Percentiles rank a stretch among this genome's conserved stretches.
Conservation (phyloP, 2,797 vertebrate genomes). For the Sebastiscus tertius region DNA sequence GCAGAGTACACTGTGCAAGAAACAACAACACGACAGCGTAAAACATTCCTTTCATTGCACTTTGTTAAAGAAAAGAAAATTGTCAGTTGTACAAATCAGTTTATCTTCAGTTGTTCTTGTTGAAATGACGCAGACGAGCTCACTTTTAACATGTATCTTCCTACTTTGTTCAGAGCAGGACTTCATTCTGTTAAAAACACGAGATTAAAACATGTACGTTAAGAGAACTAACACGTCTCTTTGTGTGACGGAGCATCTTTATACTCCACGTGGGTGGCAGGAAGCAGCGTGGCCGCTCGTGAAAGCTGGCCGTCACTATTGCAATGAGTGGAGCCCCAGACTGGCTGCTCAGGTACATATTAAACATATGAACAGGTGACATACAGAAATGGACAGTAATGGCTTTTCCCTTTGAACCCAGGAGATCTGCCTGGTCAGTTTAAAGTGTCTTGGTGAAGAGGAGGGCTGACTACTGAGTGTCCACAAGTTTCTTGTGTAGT, state of each 20-base stretch:
- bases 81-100: constrained; percentile 48
- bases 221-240: constrained; percentile 7
- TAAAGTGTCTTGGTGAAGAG: constrained; percentile 54
- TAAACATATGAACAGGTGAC: constrained; percentile 20
- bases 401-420: constrained; percentile 73
- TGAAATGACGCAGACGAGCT: constrained; percentile 34
- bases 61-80: constrained; percentile 25
- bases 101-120: constrained; percentile 9
- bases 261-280: constrained; percentile 29
- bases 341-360: constrained; percentile 6
- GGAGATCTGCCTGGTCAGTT: constrained; percentile 58
- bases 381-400: constrained; percentile 42
- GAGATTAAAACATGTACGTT: constrained; percentile 10
- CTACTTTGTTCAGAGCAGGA: constrained; percentile 21
- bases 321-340: not conserved
- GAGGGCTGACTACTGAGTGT: constrained; percentile 1
- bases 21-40: constrained; percentile 17
- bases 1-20: not conserved
- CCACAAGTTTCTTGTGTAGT: constrained; percentile 30
- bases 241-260: constrained; percentile 14
- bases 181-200: constrained; percentile 34
- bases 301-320: constrained; percentile 11
- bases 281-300: constrained; percentile 47
- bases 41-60: constrained; percentile 67
- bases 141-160: not conserved